These are phyloP conservation scores for Globodera ellingtonae DNA, from an alignment of 1,140 invertebrate species.

Conservation along the genomic window DNA sequence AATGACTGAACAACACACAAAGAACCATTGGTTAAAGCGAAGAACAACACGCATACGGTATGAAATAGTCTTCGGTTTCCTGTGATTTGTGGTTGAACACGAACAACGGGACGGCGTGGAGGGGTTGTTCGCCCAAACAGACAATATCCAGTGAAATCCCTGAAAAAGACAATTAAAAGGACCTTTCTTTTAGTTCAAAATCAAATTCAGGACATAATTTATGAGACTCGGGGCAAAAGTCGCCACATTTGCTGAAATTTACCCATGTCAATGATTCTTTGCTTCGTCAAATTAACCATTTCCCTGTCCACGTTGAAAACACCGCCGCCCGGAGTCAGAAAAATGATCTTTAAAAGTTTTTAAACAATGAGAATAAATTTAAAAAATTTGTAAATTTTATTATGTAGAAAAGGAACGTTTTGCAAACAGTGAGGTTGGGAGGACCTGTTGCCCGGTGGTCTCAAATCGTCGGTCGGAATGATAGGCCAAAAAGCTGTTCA, in stretches of 20 bases:
- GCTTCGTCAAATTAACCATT: slow-evolving; percentile 95
- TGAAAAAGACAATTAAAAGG: too few relatives aligned
- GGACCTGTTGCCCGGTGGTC: slow-evolving; percentile 89
- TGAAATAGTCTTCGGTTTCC: slow-evolving; percentile 61
- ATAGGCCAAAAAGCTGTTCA: slow-evolving; percentile 89
- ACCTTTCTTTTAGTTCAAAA: too few relatives aligned
- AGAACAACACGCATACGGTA: slow-evolving; percentile 50
- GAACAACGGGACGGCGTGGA: slow-evolving; percentile 93
- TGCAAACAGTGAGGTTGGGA: neutral
- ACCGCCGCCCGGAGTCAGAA: slow-evolving; percentile 95
- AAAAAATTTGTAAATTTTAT: too few relatives aligned
- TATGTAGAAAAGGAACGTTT: too few relatives aligned
- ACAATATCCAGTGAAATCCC: slow-evolving; percentile 76
- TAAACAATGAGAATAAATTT: too few relatives aligned
- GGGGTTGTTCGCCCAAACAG: slow-evolving; percentile 96
- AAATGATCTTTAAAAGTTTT: slow-evolving; percentile 71
- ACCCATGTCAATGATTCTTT: slow-evolving; percentile 93
- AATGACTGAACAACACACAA: slow-evolving; percentile 37
- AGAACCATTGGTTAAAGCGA: slow-evolving; percentile 7
- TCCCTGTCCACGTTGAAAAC: slow-evolving; percentile 93
- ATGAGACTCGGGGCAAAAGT: too few relatives aligned
- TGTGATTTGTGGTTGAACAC: slow-evolving; percentile 73
- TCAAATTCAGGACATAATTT: too few relatives aligned
- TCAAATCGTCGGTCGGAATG: slow-evolving; percentile 96
- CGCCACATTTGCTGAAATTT: neutral